Conservation (phyloP, 2,888 invertebrate species). For the Drosophila neutralis region DNA sequence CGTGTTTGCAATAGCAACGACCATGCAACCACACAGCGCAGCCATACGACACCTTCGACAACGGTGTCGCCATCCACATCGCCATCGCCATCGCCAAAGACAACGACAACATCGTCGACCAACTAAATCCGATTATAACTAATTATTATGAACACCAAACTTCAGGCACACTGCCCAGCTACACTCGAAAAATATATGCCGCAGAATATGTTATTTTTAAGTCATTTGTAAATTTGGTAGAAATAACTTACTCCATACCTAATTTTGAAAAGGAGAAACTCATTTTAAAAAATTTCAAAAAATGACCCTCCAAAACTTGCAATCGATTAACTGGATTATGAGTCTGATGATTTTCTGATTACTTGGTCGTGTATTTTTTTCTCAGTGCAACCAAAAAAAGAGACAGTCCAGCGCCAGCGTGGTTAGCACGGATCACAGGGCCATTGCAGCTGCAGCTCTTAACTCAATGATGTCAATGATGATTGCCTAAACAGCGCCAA, state of each 20-base stretch:
- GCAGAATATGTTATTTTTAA: not conserved
- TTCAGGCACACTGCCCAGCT: slow-evolving; percentile 25
- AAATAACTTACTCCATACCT: too few relatives aligned
- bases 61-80: slow-evolving; percentile 31
- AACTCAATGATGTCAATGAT: slow-evolving; percentile 11
- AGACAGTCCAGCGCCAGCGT: slow-evolving; percentile 34
- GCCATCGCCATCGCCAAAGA: slow-evolving; percentile 37
- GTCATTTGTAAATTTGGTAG: not conserved
- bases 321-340: not conserved
- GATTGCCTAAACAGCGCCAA: slow-evolving; percentile 12
- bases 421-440: slow-evolving; percentile 27
- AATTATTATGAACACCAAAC: slow-evolving; percentile 76
- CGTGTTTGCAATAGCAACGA: slow-evolving; percentile 40
- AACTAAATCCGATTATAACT: slow-evolving; percentile 82
- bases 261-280: not conserved
- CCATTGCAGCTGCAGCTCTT: slow-evolving; percentile 16
- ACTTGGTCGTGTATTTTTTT: not conserved
- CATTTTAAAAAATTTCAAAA: not conserved
- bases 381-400: not conserved
- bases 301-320: too few relatives aligned
- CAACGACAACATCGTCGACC: slow-evolving; percentile 40
- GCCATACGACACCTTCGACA: slow-evolving; percentile 58
- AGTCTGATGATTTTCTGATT: not conserved
- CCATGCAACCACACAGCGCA: slow-evolving; percentile 42
- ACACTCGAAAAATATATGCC: slow-evolving; percentile 1